These are phyloP conservation scores for Actinernus sp. DNA, from an alignment of 92 coral and sea anemone genomes.

Conservation along the genomic window DNA sequence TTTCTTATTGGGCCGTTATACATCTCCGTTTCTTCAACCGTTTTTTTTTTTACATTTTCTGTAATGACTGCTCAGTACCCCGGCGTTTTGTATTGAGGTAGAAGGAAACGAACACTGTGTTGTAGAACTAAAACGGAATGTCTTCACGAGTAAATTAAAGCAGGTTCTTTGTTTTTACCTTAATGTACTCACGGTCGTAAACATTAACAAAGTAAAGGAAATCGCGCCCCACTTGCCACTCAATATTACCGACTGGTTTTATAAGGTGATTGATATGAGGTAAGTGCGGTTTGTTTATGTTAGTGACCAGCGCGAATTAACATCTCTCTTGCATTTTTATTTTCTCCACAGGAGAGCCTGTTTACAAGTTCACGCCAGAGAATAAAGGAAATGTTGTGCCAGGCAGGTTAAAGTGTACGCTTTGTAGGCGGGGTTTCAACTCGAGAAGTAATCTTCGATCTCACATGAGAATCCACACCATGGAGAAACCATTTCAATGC, in stretches of 20 bases:
- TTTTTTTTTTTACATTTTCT: no score
- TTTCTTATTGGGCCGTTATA: no score
- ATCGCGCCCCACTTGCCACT: constrained; percentile 22
- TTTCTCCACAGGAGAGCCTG: constrained; percentile 59
- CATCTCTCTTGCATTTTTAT: background rate
- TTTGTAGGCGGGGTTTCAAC: constrained; percentile 97
- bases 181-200: constrained; percentile 19
- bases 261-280: constrained; percentile 13
- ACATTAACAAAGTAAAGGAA: constrained; percentile 56
- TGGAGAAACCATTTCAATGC: constrained; percentile 99
- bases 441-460: constrained; percentile 98
- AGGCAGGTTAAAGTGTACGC: constrained; percentile 93
- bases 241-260: background rate
- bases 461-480: constrained; percentile 99
- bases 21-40: no score
- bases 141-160: constrained; percentile 41
- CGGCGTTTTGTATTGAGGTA: no score
- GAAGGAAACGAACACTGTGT: no score
- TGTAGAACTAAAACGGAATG: no score
- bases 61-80: no score
- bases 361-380: constrained; percentile 82
- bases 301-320: background rate
- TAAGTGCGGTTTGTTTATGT: background rate
- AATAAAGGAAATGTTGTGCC: constrained; percentile 67
- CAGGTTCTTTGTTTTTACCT: constrained; percentile 9